A percentile compares a stretch with the other conserved stretches of the same genome.
Evolutionary conservation across 1,140 invertebrate genomes (phyloP).

Genomic region (Oncopodura yosiiana): DNA sequence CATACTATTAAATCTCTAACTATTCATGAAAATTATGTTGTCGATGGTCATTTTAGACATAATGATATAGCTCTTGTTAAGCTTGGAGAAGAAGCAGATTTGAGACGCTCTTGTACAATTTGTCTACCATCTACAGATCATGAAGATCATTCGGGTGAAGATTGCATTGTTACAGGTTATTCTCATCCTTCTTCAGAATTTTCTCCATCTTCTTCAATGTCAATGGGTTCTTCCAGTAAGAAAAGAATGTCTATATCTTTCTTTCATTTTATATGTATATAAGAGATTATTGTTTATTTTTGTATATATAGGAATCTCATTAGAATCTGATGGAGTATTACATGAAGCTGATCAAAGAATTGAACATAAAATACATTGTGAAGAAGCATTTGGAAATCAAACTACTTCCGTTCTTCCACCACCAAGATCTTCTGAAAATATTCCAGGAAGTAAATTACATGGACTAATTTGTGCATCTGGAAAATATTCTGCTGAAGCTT

Average conservation of each 20-base stretch:
- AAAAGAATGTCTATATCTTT: neutral
- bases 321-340: conserved; percentile 30
- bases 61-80: conserved; percentile 25
- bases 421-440: neutral
- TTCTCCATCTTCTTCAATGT: neutral
- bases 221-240: neutral
- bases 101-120: conserved; percentile 17
- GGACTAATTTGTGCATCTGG: conserved; percentile 29
- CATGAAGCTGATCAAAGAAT: conserved; percentile 33
- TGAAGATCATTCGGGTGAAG: conserved; percentile 7
- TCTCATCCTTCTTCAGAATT: conserved; percentile 19
- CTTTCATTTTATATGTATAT: neutral
- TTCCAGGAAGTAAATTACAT: conserved; percentile 8
- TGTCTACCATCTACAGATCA: conserved; percentile 18
- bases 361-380: conserved; percentile 14
- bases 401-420: neutral
- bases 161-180: conserved; percentile 29
- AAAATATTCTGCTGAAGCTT: conserved; percentile 27
- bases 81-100: conserved; percentile 8
- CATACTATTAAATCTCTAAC: conserved; percentile 21
- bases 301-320: conserved; percentile 10
- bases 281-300: neutral
- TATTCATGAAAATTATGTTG: conserved; percentile 28
- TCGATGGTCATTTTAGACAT: conserved; percentile 19
- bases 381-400: conserved; percentile 4